These are phyloP conservation scores for Azemiops feae DNA, from an alignment of 2,113 vertebrate species.

Conservation along the genomic window DNA sequence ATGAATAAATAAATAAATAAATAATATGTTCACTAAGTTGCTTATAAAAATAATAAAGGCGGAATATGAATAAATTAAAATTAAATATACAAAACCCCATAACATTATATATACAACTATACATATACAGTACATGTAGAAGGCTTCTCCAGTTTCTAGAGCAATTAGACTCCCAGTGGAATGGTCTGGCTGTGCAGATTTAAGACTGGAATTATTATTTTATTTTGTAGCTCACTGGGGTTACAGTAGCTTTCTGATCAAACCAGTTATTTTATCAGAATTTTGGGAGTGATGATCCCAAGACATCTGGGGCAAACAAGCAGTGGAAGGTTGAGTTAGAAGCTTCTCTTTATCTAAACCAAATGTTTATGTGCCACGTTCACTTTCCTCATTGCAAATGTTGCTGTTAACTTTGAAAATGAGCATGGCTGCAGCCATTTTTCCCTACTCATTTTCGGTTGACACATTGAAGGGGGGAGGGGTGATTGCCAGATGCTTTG, in stretches of 20 bases:
- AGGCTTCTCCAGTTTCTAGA: not conserved
- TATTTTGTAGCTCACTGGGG: not conserved
- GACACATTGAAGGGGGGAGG: too few relatives aligned
- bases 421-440: too few relatives aligned
- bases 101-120: not conserved
- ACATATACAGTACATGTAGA: not conserved
- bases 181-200: not conserved
- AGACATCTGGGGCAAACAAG: not conserved
- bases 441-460: too few relatives aligned
- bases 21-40: too few relatives aligned
- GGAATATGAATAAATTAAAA: too few relatives aligned
- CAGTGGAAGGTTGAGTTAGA: not conserved
- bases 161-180: not conserved
- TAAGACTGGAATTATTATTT: not conserved
- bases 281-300: not conserved
- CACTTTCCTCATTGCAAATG: not conserved
- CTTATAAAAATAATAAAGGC: too few relatives aligned
- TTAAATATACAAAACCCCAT: not conserved
- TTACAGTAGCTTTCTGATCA: not conserved
- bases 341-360: not conserved
- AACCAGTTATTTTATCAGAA: not conserved
- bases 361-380: not conserved
- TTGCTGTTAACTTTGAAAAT: not conserved
- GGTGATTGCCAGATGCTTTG: too few relatives aligned
- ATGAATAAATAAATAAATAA: too few relatives aligned